phyloP scores from a whole-genome alignment of 2,113 vertebrate species.

The Salvator merianae region DNA sequence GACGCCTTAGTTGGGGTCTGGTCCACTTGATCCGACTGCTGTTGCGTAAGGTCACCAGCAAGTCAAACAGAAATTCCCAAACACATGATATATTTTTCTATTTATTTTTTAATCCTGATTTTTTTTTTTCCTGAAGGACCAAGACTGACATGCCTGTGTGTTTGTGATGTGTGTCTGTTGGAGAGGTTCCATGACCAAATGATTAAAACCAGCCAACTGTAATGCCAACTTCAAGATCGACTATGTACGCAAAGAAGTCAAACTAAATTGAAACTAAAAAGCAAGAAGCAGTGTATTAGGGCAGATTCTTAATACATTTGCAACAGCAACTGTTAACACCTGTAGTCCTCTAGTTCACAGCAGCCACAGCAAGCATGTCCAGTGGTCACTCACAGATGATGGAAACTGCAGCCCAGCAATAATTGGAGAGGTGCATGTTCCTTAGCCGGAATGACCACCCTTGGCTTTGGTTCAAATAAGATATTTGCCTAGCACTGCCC shows the following conservation, averaged over 20 bases:
- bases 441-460: not conserved
- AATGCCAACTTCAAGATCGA: not conserved
- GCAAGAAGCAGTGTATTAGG: not conserved
- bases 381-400: no score
- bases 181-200: not conserved
- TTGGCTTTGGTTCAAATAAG: not conserved
- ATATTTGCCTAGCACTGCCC: not conserved
- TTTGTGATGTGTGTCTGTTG: not conserved
- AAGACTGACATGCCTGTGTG: not conserved
- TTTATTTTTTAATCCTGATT: not conserved
- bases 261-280: not conserved
- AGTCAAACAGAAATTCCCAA: no score
- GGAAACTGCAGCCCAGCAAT: no score
- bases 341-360: no score
- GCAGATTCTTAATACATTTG: constrained; percentile 1
- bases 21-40: no score
- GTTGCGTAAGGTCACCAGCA: no score
- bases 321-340: no score
- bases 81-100: not conserved
- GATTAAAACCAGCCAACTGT: not conserved
- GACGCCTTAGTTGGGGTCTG: no score
- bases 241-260: not conserved
- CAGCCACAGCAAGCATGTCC: no score
- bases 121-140: not conserved
- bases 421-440: no score